Base-by-base conservation (phyloP, 2,113 vertebrate species). In the Gallinago paraguaiae region DNA sequence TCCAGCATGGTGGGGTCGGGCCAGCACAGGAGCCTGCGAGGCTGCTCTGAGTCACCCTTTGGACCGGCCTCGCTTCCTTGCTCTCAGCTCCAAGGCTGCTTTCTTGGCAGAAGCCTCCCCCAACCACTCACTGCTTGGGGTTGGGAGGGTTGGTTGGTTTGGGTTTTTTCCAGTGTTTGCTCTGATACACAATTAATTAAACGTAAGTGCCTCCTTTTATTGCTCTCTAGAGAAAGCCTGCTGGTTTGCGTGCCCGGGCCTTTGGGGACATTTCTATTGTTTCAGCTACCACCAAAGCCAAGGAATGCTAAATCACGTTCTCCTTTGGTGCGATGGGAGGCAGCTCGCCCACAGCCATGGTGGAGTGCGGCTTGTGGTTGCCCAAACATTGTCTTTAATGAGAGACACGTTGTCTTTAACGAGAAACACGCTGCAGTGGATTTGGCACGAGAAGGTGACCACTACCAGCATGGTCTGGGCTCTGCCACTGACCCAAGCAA, bases 151-250 rank as follows among this genome's bases (percentile, higher is more conserved):
- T 70, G 50, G 67, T 72, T 63, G 56, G 59, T 18, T 88, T 85
- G 91, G 88, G 51, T 57, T 88, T 87, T 80, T 96, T 95, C 96
- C 96, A 89, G 31, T 63, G 79, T 87, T 88, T 96, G 67, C 92
- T 94, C 48, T 65, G 75, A 87, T 41, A 90, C 82, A 96, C 93
- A 96, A 95, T 94, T 96, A 91, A 96, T 72, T 86, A 88, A 92
- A 95, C 64, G 2, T 61, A 92, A 94, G 28, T 85, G 39, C 61
- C 81, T 91, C 48, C 31, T 27, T 90, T 91, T 92, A 95, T 72
- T 79, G 81, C 78, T 76, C 87, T 76, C 93, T 19, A 57, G 91
- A 77, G 93, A 88, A 82, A 41, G 25, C 7, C 48, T 35, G 31
- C 86, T 70, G 91, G 83, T 81, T 76, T 60, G 57, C 13, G 2